A percentile compares a stretch with the other conserved stretches of the same genome.
Evolutionary conservation across 2,113 vertebrate genomes (phyloP).

Genomic region (Bos javanicus): DNA sequence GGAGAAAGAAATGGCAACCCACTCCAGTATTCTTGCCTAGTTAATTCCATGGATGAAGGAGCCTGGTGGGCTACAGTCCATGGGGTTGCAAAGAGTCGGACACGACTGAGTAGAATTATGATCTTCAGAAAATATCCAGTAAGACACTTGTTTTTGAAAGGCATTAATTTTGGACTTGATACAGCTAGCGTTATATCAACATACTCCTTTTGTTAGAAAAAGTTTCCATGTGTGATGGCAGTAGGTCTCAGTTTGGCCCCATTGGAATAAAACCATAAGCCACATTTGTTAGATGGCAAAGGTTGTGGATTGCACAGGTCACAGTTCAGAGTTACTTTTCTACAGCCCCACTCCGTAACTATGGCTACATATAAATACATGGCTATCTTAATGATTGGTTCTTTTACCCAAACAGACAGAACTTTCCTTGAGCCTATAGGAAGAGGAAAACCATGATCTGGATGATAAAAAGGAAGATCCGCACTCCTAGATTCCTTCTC

Average conservation of each 20-base stretch:
- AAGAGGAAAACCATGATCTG: not conserved
- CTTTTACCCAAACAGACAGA: not conserved
- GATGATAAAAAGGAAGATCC: not conserved
- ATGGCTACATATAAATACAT: not conserved
- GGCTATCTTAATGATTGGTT: not conserved
- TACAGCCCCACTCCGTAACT: not conserved
- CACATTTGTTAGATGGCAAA: not conserved
- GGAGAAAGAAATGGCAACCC: not conserved
- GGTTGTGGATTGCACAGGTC: not conserved
- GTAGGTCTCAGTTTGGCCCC: not conserved
- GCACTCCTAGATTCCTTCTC: not conserved
- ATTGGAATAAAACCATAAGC: not conserved
- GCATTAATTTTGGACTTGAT: fast-evolving
- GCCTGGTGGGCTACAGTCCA: not conserved
- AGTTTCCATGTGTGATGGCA: not conserved
- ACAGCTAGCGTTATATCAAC: not conserved
- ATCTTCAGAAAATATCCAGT: not conserved
- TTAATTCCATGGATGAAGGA: not conserved
- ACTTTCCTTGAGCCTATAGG: not conserved
- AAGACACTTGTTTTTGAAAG: not conserved
- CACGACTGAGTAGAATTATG: not conserved
- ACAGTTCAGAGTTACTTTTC: not conserved
- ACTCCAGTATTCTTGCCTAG: not conserved
- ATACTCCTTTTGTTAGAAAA: not conserved
- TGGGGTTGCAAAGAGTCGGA: not conserved